Percentiles rank a stretch among this genome's conserved stretches.
Conservation (phyloP, 2,113 vertebrate genomes). For the Microcebus griseorufus region DNA sequence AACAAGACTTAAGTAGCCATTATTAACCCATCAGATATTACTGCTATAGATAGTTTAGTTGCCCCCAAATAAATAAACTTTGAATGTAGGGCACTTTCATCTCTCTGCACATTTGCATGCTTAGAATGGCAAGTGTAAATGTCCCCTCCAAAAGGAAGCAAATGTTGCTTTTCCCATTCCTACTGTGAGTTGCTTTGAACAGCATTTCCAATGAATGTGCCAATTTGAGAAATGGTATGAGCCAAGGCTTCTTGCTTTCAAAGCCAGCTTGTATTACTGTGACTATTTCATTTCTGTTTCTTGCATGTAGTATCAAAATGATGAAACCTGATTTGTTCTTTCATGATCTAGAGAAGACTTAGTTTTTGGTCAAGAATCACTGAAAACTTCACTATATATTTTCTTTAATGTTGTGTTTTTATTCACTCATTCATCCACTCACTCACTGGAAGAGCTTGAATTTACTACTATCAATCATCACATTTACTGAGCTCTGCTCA, state of each 20-base stretch:
- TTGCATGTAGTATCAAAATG: conserved; percentile 70
- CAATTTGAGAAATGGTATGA: conserved; percentile 74
- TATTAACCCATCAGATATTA: background rate
- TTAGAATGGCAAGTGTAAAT: background rate
- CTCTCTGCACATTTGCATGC: background rate
- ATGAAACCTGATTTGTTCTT: conserved; percentile 78
- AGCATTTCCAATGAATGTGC: conserved; percentile 80
- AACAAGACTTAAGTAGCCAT: background rate
- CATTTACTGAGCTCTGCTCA: background rate
- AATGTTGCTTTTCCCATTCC: conserved; percentile 81
- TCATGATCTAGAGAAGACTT: conserved; percentile 65
- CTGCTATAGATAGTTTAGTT: background rate
- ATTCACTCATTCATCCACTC: background rate
- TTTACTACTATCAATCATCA: background rate
- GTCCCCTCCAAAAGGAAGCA: conserved; percentile 42
- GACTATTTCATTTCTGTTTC: conserved; percentile 78
- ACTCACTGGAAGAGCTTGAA: background rate
- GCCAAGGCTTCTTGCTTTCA: conserved; percentile 81
- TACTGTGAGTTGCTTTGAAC: conserved; percentile 78
- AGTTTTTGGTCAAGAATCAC: conserved; percentile 74
- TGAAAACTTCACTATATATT: conserved; percentile 59
- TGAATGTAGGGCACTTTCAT: background rate
- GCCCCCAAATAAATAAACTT: background rate
- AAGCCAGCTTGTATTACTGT: conserved; percentile 82
- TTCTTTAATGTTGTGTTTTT: conserved; percentile 64